Evolutionary conservation across 2,888 invertebrate species (phyloP).

Genomic region (Yponomeuta plumbellus): DNA sequence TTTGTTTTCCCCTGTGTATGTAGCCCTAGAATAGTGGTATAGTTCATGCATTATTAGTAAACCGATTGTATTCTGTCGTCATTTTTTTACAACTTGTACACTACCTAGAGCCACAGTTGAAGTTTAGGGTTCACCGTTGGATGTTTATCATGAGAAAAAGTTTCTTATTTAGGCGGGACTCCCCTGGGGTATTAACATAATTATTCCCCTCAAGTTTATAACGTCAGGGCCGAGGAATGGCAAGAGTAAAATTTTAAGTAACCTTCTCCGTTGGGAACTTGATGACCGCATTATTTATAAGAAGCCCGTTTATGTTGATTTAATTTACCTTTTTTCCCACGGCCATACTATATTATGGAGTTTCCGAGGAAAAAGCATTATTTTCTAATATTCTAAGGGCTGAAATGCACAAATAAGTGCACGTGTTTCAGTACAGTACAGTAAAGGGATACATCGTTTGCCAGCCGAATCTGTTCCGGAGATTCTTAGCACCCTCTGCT

Average conservation of each 20-base stretch:
- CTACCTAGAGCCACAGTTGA: neutral
- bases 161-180: conserved; percentile 28
- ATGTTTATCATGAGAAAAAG: conserved; percentile 2
- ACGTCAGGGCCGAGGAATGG: conserved; percentile 32
- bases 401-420: too few relatives aligned
- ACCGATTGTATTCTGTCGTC: too few relatives aligned
- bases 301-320: conserved; percentile 38
- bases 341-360: conserved; percentile 20
- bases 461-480: too few relatives aligned
- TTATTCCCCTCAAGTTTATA: conserved; percentile 37
- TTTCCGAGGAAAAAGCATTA: neutral
- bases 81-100: too few relatives aligned
- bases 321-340: conserved; percentile 36
- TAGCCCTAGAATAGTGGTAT: too few relatives aligned
- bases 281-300: conserved; percentile 48
- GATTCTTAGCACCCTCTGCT: too few relatives aligned
- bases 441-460: too few relatives aligned
- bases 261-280: conserved; percentile 32
- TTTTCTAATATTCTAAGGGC: too few relatives aligned
- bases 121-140: neutral
- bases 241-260: conserved; percentile 40
- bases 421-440: too few relatives aligned
- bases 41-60: too few relatives aligned
- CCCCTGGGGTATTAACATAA: conserved; percentile 40
- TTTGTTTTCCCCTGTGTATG: too few relatives aligned